Base-by-base conservation (phyloP, 1,140 invertebrate genomes). In the Drosophila burlai region DNA sequence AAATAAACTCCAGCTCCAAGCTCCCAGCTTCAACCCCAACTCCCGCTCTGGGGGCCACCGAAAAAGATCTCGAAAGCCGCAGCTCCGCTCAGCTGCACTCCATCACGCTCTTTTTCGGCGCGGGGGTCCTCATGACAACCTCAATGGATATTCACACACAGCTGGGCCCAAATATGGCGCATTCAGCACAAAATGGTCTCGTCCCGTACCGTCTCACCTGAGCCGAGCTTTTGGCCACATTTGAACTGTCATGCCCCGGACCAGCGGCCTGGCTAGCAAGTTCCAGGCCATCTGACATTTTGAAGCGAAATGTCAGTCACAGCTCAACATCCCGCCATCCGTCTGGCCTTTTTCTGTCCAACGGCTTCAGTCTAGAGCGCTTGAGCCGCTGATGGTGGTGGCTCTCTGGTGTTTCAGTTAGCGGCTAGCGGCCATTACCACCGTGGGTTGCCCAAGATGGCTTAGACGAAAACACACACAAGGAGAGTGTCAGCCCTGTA, bases 301-400 rank as follows among this genome's bases (percentile, higher is more conserved):
- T 90, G 85, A 90, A 81, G 68, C 79, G 76, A 90, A 90, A 90
- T 90, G 85, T 90, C 85, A 90, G 84, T 89, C 83, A 87, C 64
- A 50, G 61, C 78, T 84, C 73, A 81, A 59, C 62, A 76, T 61
- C 45, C 64, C 52, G 58, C 57, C 59, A 67, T 52, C 36, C 54
- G 54, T 55, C 54, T 55, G 54, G 54, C 54, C 54, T 24, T 55
- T 55, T 38, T 60, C 62, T 38, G 59, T 59, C 64, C 62, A 61
- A 59, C 65, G 46, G 59, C 80, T 78, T 82, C 64, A 83, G 78
- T 85, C 61, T 81, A 79, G 74, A 81, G 82, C 82, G 82, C 83
- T 82, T 64, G 75, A 49, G 42, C 47, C 16, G 36, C 72, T 72
- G 69, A 36, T 72, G 67, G 45, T 72, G 54, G 45, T 73, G 68